Evolutionary conservation across 2,888 invertebrate genomes (phyloP), one percentile per base, ranked within the genome.

Genomic region (Drosophila maculinotata): DNA sequence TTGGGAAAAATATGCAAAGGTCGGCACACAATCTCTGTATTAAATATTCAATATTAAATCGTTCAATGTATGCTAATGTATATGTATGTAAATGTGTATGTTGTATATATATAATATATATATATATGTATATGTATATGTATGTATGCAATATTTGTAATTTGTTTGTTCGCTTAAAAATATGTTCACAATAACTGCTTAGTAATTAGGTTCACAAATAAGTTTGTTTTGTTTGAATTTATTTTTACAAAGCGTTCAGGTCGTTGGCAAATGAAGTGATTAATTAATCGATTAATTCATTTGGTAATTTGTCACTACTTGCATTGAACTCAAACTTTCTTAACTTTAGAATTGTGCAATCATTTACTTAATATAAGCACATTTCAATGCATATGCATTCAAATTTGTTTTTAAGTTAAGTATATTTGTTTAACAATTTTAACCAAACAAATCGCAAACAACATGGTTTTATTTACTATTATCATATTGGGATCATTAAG

Each of bases 131-230:
- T 25, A 9, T 59, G 33, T 60, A 39, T 64, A 12, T 67, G 31
- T 63, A 56, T 63, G 63, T 47, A 63, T 62, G 49, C 31, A 70
- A 70, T 70, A 70, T 74, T 70, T 86, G 76, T 79, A 64, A 75
- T 60, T 77, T 77, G 73, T 62, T 48, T 36, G 54, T 31, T 69
- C 53, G 56, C 86, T 84, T 82, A 87, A 62, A 79, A 70, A 59
- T 79, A 81, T 48, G 56, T 77, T 83, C 82, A 83, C 87, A 85
- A 76, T 85, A 85, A 79, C 78, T 79, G 71, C 87, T 82, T 79
- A 79, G 35, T 69, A 66, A 48, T 74, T 78, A 80, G 53, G 69
- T 75, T 89, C 78, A 73, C 73, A 81, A 69, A 76, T 79, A 45
- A 79, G 48, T 69, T 65, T 51, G 30, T 48, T 49, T 31, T 41